Base-by-base conservation (phyloP, 2,113 vertebrate genomes). In the Oreotragus oreotragus region DNA sequence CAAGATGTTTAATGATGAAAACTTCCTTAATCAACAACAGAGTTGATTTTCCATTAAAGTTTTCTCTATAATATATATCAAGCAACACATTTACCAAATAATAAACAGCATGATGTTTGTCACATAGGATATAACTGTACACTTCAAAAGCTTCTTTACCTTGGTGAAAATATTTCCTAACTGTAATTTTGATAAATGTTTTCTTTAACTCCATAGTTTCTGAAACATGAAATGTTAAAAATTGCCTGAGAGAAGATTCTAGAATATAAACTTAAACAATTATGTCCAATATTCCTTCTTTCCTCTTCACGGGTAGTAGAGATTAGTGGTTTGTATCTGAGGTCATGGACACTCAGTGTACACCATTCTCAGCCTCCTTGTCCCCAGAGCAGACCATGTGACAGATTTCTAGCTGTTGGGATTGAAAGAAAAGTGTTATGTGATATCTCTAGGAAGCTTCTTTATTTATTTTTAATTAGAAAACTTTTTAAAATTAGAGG, bases 191-290 rank as follows among this genome's bases (percentile, higher is more conserved):
- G 11, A 36, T 88, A 15, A 88, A 73, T n/a, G 14, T 33, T 80
- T 91, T 49, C 17, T 76, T 73, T 89, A 84, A 5, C 6, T 66
- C 90, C 66, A 6, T 93, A 57, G 16, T 77, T 93, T 79, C 9
- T 77, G 39, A 96, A 66, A 60, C 17, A 55, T 64, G 3, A 84
- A 89, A 84, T 96, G 88, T 64, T 95, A 84, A 88, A 86, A 91
- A 33, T 70, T 88, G 14, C 13, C 28, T 66, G 33, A 57, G 9
- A 36, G 15, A 0, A 94, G 2, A 91, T 43, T 64, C 8, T 73
- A 30, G 39, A 36, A 90, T 88, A 88, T 55, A 94, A 81, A 86
- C 49, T 85, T 23, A 60, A 86, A 84, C 83, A 84, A n/a, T 84
- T 62, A 53, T 73, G 27, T 25, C 28, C 30, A 58, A 30, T 2